phyloP scores from a whole-genome alignment of 2,113 vertebrate species.

The Cheilinus undulatus region DNA sequence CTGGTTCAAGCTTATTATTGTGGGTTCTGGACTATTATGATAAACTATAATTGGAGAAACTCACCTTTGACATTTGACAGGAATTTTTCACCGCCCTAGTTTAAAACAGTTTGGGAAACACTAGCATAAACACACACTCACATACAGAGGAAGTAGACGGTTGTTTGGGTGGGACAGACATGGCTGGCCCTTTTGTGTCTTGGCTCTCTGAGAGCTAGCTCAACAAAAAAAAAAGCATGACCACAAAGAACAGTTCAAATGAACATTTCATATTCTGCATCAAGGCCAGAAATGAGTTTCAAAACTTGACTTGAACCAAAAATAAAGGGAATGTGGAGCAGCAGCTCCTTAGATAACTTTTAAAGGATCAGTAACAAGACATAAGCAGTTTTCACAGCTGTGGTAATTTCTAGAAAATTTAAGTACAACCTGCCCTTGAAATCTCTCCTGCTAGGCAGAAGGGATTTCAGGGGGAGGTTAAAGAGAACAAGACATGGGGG shows the following conservation, averaged over 20 bases:
- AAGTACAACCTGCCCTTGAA: too few species aligned
- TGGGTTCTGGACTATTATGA: too few species aligned
- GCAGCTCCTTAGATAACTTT: neutral
- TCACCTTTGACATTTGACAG: too few species aligned
- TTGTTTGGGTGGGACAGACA: constrained; percentile 46
- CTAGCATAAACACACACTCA: neutral
- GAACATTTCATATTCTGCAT: constrained; percentile 29
- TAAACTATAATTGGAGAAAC: too few species aligned
- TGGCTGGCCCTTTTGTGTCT: constrained; percentile 41
- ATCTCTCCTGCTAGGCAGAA: too few species aligned
- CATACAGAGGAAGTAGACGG: constrained; percentile 29
- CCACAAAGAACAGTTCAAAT: constrained; percentile 38
- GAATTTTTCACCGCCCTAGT: neutral
- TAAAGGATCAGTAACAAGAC: too few species aligned
- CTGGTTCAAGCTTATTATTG: neutral
- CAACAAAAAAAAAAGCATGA: constrained; percentile 2
- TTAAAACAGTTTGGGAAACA: constrained; percentile 9
- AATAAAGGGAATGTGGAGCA: neutral
- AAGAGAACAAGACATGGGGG: too few species aligned
- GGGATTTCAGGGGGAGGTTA: too few species aligned
- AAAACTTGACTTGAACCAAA: neutral
- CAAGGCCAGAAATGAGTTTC: neutral
- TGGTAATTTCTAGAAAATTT: too few species aligned
- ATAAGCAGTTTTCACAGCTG: too few species aligned
- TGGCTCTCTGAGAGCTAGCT: constrained; percentile 15